Conservation (phyloP, 2,888 invertebrate species). For the Diploptera punctata region DNA sequence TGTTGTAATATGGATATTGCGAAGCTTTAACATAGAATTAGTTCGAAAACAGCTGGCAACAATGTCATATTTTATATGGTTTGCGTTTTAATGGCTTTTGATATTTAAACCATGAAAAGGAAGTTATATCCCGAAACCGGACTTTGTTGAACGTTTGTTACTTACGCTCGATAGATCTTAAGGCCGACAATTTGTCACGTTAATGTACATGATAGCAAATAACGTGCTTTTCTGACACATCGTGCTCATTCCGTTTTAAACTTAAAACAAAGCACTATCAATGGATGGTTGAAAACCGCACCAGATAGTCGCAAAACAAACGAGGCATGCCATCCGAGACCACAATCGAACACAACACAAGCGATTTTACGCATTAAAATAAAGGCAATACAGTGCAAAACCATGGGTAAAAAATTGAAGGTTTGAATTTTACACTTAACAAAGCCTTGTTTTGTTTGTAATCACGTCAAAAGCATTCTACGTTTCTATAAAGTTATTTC, state of each 20-base stretch:
- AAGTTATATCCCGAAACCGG: not conserved
- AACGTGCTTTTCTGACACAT: not conserved
- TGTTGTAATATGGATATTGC: too few species aligned
- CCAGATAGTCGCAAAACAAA: conserved; percentile 22
- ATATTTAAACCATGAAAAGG: not conserved
- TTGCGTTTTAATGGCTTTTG: not conserved
- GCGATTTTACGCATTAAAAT: conserved; percentile 26
- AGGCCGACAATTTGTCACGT: not conserved
- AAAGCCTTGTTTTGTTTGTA: not conserved
- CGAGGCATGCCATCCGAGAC: conserved; percentile 20
- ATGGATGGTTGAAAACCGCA: conserved; percentile 26
- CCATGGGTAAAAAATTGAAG: not conserved
- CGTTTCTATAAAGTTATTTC: not conserved
- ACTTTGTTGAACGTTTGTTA: not conserved
- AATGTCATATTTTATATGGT: not conserved
- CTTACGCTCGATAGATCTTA: not conserved
- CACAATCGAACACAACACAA: conserved; percentile 24
- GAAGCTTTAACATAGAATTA: too few species aligned
- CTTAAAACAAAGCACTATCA: conserved; percentile 28
- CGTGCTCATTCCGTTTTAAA: conserved; percentile 16
- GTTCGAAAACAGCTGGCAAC: too few species aligned
- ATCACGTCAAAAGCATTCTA: not conserved
- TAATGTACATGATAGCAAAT: not conserved
- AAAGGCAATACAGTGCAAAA: conserved; percentile 10
- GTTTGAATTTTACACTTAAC: conserved; percentile 16